Percentiles rank a stretch among this genome's conserved stretches.
phyloP scores from a whole-genome alignment of 2,888 invertebrate species.

The Xestoiulus laeticollis region DNA sequence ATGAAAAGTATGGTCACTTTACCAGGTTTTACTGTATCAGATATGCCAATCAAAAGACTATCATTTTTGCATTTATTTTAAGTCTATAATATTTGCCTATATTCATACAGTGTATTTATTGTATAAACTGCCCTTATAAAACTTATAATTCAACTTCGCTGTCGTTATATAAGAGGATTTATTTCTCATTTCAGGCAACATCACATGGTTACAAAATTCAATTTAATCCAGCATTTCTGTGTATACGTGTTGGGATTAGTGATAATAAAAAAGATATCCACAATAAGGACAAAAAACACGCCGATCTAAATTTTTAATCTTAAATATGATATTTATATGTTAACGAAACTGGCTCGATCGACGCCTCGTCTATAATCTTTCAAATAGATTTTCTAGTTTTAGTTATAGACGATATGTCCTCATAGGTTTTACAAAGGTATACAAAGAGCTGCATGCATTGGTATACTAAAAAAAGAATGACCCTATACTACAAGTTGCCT shows the following conservation, averaged over 20 bases:
- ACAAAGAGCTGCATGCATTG: neutral
- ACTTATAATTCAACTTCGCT: neutral
- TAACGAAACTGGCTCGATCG: neutral
- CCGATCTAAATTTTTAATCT: neutral
- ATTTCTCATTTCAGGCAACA: neutral
- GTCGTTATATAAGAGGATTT: neutral
- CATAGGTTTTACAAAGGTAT: neutral
- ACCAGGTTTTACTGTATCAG: no score
- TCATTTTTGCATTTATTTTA: no score
- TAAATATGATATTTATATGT: slow-evolving; percentile 1
- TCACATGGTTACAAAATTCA: neutral
- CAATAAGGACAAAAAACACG: neutral
- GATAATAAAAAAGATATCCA: neutral
- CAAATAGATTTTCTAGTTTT: slow-evolving; percentile 1
- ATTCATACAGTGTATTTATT: neutral
- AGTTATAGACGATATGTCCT: neutral
- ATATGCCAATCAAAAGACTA: no score
- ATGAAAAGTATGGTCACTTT: no score
- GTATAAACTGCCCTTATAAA: neutral
- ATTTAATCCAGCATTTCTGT: neutral
- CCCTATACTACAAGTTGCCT: neutral
- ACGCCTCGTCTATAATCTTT: neutral
- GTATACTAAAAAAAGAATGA: neutral
- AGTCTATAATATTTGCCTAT: no score
- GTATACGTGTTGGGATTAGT: neutral